Percentiles rank a stretch among this genome's conserved stretches.
Evolutionary conservation across 2,888 invertebrate genomes (phyloP).

Genomic region (Timema podura): DNA sequence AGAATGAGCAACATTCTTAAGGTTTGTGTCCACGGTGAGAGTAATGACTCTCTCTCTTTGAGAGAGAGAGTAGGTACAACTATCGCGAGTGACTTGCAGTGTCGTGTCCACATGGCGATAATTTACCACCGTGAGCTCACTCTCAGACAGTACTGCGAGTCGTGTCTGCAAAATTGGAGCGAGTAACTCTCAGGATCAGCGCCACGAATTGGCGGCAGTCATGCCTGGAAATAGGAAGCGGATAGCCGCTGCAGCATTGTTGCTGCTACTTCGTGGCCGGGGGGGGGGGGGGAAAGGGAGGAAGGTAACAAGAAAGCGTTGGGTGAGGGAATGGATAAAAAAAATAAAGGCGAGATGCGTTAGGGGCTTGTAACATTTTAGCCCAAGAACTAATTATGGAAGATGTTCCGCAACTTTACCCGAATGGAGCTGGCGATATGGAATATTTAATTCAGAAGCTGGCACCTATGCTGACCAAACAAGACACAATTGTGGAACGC

Average conservation of each 20-base stretch:
- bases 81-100: too few relatives aligned
- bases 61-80: neutral
- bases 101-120: too few relatives aligned
- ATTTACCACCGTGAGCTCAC: neutral
- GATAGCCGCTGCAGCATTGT: neutral
- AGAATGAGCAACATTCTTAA: too few relatives aligned
- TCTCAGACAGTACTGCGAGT: neutral
- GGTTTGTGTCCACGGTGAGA: too few relatives aligned
- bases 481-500: neutral
- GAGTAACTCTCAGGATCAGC: neutral
- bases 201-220: neutral
- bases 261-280: neutral
- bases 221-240: neutral
- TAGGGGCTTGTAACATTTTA: neutral
- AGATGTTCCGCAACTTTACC: neutral
- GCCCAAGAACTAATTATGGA: neutral
- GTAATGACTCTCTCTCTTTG: too few relatives aligned
- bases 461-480: neutral
- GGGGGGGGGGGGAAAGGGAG: neutral
- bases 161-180: too few relatives aligned
- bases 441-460: neutral
- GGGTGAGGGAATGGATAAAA: neutral
- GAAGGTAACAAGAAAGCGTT: neutral
- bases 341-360: neutral
- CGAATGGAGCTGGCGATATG: neutral